Conservation (phyloP, 2,797 vertebrate genomes). For the Rhinoraja longicauda region DNA sequence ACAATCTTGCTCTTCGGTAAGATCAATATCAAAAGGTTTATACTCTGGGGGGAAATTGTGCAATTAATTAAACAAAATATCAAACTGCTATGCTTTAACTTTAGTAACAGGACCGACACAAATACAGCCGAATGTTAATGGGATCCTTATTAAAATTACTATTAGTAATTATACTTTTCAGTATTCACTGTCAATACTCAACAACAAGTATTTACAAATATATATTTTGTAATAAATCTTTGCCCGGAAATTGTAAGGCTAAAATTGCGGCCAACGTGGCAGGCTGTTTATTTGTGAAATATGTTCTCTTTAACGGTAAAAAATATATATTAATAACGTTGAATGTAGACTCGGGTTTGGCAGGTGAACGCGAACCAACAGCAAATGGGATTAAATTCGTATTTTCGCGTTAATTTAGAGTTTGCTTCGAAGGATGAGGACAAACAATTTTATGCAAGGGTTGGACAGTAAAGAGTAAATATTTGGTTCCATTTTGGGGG, state of each 20-base stretch:
- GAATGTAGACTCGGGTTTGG: background rate
- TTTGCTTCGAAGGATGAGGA: background rate
- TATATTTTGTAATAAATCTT: background rate
- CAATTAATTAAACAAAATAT: background rate
- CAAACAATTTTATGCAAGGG: background rate
- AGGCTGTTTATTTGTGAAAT: background rate
- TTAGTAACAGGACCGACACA: background rate
- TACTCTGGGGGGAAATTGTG: no score
- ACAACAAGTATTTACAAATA: background rate
- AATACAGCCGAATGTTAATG: background rate
- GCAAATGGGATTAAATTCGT: background rate
- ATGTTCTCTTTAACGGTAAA: background rate
- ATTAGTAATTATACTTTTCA: no score
- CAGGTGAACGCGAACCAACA: background rate
- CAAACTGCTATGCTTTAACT: background rate
- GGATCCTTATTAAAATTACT: background rate
- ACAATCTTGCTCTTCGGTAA: background rate
- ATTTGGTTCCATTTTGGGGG: background rate
- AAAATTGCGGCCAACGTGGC: background rate
- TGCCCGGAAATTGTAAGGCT: background rate
- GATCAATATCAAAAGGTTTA: background rate
- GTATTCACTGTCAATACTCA: background rate
- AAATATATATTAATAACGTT: background rate
- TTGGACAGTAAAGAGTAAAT: background rate
- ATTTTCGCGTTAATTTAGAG: background rate